A percentile compares a stretch with the other conserved stretches of the same genome.
phyloP scores from a whole-genome alignment of 2,888 invertebrate species.

The Choreutis nemorana region DNA sequence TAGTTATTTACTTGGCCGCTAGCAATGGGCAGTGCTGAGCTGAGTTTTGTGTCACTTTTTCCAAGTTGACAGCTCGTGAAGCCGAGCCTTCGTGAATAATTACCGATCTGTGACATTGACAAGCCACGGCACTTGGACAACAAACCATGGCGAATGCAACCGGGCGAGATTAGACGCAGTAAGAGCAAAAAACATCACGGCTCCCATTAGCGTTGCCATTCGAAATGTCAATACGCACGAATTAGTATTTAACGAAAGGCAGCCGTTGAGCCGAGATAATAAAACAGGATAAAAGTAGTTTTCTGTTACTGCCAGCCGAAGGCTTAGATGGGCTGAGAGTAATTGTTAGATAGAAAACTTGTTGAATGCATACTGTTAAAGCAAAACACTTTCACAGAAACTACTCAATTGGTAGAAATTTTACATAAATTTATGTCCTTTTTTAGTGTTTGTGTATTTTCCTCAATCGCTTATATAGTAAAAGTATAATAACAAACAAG shows the following conservation, averaged over 20 bases:
- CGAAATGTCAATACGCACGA: conserved; percentile 60
- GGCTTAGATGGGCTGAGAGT: too few relatives aligned
- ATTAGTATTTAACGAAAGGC: conserved; percentile 45
- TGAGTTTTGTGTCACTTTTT: conserved; percentile 33
- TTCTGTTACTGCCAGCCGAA: too few relatives aligned
- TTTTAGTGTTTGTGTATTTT: too few relatives aligned
- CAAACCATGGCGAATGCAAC: conserved; percentile 50
- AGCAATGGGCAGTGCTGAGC: conserved; percentile 16
- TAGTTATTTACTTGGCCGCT: conserved; percentile 6
- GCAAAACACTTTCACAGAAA: too few relatives aligned
- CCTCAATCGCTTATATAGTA: too few relatives aligned
- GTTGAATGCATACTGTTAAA: too few relatives aligned
- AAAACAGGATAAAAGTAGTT: too few relatives aligned
- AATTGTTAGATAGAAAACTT: too few relatives aligned
- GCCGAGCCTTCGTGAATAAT: conserved; percentile 34
- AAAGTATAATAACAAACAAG: too few relatives aligned
- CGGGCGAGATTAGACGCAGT: conserved; percentile 47
- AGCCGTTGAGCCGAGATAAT: conserved; percentile 17
- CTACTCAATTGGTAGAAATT: too few relatives aligned
- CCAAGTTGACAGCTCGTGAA: conserved; percentile 27
- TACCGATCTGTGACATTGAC: conserved; percentile 50
- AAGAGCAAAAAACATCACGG: conserved; percentile 48
- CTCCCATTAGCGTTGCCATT: conserved; percentile 56
- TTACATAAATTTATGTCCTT: too few relatives aligned
- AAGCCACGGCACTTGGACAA: conserved; percentile 46